These are phyloP conservation scores for Fragum whitleyi DNA, from an alignment of 2,888 invertebrate genomes.

Conservation along the genomic window DNA sequence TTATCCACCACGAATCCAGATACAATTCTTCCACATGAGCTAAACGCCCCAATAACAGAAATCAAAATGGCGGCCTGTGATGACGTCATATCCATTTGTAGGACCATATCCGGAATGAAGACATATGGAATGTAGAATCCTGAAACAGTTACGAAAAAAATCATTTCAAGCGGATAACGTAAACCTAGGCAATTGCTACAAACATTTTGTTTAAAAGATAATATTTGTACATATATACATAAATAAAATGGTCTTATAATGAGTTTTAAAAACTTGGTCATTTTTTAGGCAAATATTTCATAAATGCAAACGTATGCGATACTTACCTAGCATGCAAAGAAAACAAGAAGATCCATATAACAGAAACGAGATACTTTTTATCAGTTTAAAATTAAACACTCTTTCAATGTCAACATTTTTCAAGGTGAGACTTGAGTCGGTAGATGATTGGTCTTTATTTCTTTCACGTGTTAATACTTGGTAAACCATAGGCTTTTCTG, in stretches of 20 bases:
- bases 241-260: no score
- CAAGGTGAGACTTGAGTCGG: no score
- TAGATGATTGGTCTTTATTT: not conserved
- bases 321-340: constrained; percentile 78
- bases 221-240: no score
- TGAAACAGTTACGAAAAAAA: no score
- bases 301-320: no score
- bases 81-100: constrained; percentile 64
- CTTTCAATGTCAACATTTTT: not conserved
- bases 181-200: no score
- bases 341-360: constrained; percentile 78
- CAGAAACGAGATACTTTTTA: constrained; percentile 93
- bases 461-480: not conserved
- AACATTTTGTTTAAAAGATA: no score
- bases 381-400: constrained; percentile 91
- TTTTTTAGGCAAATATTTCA: no score
- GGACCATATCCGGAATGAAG: constrained; percentile 87
- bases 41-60: constrained; percentile 89
- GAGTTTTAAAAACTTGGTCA: no score
- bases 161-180: no score
- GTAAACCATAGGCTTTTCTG: not conserved
- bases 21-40: constrained; percentile 95
- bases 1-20: constrained; percentile 93
- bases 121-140: constrained; percentile 98
- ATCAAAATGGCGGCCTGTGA: constrained; percentile 53